phyloP scores from a whole-genome alignment of 1,140 invertebrate genomes.

The Venturia canescens region DNA sequence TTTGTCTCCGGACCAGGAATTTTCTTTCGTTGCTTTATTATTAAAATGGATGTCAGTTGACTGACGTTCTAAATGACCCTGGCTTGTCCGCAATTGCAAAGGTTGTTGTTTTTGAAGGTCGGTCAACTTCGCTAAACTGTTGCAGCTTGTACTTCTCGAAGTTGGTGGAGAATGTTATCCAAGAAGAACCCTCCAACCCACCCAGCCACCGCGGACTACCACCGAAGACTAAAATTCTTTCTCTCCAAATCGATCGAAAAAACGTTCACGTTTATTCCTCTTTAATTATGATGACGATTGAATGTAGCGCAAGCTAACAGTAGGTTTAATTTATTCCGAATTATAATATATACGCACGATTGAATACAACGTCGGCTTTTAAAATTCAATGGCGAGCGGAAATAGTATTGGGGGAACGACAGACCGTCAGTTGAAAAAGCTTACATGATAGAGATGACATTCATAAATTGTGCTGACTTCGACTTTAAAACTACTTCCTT shows the following conservation, averaged over 20 bases:
- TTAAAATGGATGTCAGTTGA: background rate
- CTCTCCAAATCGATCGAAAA: conserved; percentile 51
- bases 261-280: conserved; percentile 62
- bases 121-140: background rate
- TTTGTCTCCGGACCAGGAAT: background rate
- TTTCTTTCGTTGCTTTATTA: background rate
- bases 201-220: conserved; percentile 60
- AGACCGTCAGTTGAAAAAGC: too few relatives aligned
- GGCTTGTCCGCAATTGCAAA: background rate
- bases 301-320: background rate
- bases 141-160: background rate
- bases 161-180: background rate
- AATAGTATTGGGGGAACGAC: too few relatives aligned
- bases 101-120: background rate
- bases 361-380: background rate
- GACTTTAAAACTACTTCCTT: too few relatives aligned
- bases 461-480: too few relatives aligned
- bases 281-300: background rate
- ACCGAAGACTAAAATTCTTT: conserved; percentile 63
- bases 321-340: background rate
- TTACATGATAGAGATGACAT: too few relatives aligned
- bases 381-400: background rate
- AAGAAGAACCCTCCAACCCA: conserved; percentile 51
- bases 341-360: background rate
- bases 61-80: background rate